Percentiles rank a stretch among this genome's conserved stretches.
These are phyloP conservation scores for Psittacula echo DNA, from an alignment of 2,797 vertebrate species.

Conservation along the genomic window DNA sequence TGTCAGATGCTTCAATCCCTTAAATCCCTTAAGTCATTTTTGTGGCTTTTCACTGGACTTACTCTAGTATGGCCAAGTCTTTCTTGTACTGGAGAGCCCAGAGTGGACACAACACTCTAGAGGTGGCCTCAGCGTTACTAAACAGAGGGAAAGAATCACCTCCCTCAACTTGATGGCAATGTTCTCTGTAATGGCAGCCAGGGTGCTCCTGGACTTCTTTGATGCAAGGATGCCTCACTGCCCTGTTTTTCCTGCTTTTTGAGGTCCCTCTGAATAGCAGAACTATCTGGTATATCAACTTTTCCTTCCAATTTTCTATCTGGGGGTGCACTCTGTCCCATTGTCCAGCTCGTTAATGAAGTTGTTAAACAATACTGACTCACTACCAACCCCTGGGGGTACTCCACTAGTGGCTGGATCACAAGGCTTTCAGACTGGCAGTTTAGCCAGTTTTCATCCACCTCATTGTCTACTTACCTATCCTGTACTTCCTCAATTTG, in stretches of 20 bases:
- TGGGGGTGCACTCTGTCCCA: not conserved
- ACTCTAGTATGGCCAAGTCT: not conserved
- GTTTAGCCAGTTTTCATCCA: not conserved
- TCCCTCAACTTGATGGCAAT: not conserved
- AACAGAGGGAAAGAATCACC: not conserved
- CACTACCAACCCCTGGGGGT: not conserved
- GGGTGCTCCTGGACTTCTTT: not conserved
- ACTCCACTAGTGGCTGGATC: not conserved
- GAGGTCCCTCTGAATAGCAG: not conserved
- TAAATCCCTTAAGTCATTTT: not conserved
- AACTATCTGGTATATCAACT: rapidly evolving
- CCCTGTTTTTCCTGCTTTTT: not conserved
- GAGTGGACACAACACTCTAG: not conserved
- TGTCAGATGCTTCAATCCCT: not conserved
- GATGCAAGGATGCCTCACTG: not conserved
- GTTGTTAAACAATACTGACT: not conserved
- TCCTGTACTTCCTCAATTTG: not conserved
- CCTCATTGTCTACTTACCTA: not conserved
- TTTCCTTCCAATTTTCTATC: not conserved
- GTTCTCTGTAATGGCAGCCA: not conserved
- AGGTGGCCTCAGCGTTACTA: not conserved
- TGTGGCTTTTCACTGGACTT: not conserved
- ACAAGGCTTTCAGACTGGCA: not conserved
- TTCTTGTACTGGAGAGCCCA: not conserved
- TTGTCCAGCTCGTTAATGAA: not conserved